phyloP scores from a whole-genome alignment of 2,113 vertebrate species.

The Solenodon paradoxus region DNA sequence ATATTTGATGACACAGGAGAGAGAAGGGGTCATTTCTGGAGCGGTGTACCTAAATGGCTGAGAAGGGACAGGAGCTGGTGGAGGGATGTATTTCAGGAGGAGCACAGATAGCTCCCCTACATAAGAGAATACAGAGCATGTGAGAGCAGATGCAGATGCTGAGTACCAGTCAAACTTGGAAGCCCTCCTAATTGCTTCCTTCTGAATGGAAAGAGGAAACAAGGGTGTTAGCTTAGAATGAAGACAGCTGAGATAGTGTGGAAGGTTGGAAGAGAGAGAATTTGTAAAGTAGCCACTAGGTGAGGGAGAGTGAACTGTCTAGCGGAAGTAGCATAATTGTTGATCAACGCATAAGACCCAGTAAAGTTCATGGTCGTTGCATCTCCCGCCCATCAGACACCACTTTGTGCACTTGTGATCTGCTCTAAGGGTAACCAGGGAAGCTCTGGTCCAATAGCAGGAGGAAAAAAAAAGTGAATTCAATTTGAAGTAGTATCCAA shows the following conservation, averaged over 20 bases:
- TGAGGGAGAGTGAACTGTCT: background rate
- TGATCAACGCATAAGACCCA: background rate
- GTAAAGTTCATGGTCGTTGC: background rate
- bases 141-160: fast-evolving
- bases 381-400: background rate
- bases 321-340: background rate
- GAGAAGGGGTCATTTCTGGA: background rate
- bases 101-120: background rate
- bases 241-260: too few relatives aligned
- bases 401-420: background rate
- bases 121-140: background rate
- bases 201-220: background rate
- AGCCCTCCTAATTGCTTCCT: background rate
- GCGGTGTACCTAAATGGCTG: background rate
- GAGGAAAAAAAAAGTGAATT: background rate
- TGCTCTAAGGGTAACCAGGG: background rate
- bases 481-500: background rate
- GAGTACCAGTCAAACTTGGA: background rate
- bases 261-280: background rate
- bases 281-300: background rate
- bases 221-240: background rate
- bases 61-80: background rate
- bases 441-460: background rate
- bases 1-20: background rate
- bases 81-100: background rate